Evolutionary conservation across 2,888 invertebrate genomes (phyloP).

Genomic region (Phyto melanocephala): DNA sequence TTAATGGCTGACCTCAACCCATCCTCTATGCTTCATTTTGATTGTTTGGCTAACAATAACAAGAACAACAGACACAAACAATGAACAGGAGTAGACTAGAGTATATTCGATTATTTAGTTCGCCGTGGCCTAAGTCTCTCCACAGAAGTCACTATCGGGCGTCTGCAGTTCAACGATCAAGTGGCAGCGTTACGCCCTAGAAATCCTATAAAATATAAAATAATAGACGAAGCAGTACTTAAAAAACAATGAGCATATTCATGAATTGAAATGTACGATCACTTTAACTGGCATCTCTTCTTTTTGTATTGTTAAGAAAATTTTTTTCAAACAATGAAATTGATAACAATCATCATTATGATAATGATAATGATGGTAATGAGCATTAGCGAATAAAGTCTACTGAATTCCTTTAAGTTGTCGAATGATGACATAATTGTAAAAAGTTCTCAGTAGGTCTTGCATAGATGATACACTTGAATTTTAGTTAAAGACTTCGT

Average conservation of each 20-base stretch:
- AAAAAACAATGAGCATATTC: slow-evolving; percentile 25
- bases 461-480: not conserved
- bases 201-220: slow-evolving; percentile 64
- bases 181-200: slow-evolving; percentile 77
- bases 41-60: slow-evolving; percentile 44
- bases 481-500: not conserved
- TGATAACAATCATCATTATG: slow-evolving; percentile 9
- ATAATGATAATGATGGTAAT: not conserved
- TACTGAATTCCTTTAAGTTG: too few relatives aligned
- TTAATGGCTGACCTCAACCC: slow-evolving; percentile 49
- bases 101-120: slow-evolving; percentile 67
- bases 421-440: not conserved
- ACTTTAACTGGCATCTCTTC: slow-evolving; percentile 3
- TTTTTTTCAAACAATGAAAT: not conserved
- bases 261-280: slow-evolving; percentile 56
- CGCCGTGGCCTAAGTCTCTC: slow-evolving; percentile 67
- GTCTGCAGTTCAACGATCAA: slow-evolving; percentile 78
- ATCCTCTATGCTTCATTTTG: slow-evolving; percentile 58
- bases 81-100: slow-evolving; percentile 65
- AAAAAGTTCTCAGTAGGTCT: not conserved
- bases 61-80: too few relatives aligned
- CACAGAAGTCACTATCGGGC: slow-evolving; percentile 77
- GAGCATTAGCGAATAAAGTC: not conserved
- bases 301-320: slow-evolving; percentile 9
- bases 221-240: slow-evolving; percentile 22